Base-by-base conservation (phyloP, 2,888 invertebrate species). In the Drepanosiphum platanoidis region DNA sequence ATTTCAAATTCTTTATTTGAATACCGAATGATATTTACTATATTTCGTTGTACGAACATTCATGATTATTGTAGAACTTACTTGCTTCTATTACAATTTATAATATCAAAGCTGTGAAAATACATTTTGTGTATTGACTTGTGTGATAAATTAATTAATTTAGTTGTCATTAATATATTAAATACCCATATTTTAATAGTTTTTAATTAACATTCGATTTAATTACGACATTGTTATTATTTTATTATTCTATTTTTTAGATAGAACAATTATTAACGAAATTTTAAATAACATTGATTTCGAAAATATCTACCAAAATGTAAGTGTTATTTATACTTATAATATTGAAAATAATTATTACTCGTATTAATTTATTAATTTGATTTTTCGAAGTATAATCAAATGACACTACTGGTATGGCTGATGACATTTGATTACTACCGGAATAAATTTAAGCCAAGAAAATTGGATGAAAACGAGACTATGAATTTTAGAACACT, bases 361-460 rank as follows among this genome's bases (percentile, higher is more conserved):
- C 30, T 1, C 18, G 22, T 42, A 9, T 34, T 52, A 52, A 22
- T 70, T 8, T 46, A 8, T 52, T 79, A 32, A 13, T 27, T 79
- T 1, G 7, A 46, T 74, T 86, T 81, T 78, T 81, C 82, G 22
- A 88, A 91, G 91, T 89, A 89, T 68, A 46, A 81, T 22, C 88
- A 88, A 0, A 89, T 91, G 86, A 90, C 90, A 5, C 90, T 91
- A 72, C 87, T 91, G 8, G 91, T 93, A n/a, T 94, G 94, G 93
- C 89, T 94, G 32, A 91, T 94, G 86, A 89, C 94, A 32, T 94
- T 93, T 90, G 94, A 94, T 88, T 90, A 94, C 87, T 93, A 94
- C 77, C 91, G 93, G 72, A 91, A 94, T 1, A 91, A 92, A 74
- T 94, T 92, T 86, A 87, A 86, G 42, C 84, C 82, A 87, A 22